Evolutionary conservation across 2,113 vertebrate species (phyloP), one percentile per base, ranked within the genome.

Genomic region (Cavia porcellus): DNA sequence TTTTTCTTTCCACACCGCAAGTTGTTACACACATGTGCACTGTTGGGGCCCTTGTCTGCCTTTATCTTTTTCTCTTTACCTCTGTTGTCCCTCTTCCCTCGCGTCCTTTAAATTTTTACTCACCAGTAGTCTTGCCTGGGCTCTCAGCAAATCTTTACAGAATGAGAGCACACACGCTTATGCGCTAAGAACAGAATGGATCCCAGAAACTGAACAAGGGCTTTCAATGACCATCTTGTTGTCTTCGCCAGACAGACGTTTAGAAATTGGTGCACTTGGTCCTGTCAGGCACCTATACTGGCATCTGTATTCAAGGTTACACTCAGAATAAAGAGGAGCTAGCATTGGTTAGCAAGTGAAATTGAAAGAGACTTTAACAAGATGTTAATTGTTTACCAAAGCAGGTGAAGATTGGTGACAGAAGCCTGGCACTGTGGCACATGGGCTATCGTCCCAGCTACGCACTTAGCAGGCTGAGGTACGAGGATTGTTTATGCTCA

Each of bases 281-380:
- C 95, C 88, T 94, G 89, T 30, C 70, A 66, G 83, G 28, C 24
- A 94, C 55, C 11, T 66, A 0, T 86, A 28, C 85, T 45, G 75
- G 28, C 4, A 0, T 20, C 57, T 68, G 90, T 93, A 32, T 74
- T 90, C 77, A 96, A 86, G 93, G 55, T 94, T n/a, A 5, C 64
- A 86, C 95, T 59, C 90, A 80, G 42, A 96, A 95, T 96, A 98
- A 95, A 64, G 57, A 52, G 86, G 42, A 96, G 25, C 70, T 85
- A 45, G 88, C 17, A 14, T 17, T 80, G n/a, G 72, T 42, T 80
- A 59, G 25, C 47, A 85, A 12, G 59, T 50, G 30, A 94, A 97
- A 96, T 50, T 30, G 77, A 96, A 96, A 52, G 87, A 64, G 75
- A 50, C 50, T 91, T 79, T 1, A 96, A 68, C 81, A 96, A 93